Base-by-base conservation (phyloP, 2,888 invertebrate genomes). In the Noctua janthe region DNA sequence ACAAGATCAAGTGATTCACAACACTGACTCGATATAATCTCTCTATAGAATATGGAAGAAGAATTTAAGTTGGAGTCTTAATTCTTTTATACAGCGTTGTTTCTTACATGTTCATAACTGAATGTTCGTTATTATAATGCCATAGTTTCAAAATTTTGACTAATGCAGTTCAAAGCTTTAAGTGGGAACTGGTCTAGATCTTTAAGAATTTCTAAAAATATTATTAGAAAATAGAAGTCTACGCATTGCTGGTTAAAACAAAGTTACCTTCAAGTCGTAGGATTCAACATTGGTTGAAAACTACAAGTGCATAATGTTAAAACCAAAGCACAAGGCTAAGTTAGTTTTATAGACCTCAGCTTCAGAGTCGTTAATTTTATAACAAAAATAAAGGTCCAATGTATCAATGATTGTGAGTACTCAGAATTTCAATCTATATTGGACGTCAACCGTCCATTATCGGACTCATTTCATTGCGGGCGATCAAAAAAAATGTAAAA, bases 401-500 rank as follows among this genome's bases (percentile, higher is more conserved):
- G 75, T 43, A 81, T 51, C 39, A 78, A 69, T 59, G 66, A 71
- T 82, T 71, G 39, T 43, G 29, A 49, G 49, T 86, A 75, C 59
- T 83, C 59, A 79, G 72, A 85, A 79, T 64, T 84, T 74, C 71
- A 87, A 85, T 85, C 69, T 49, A 39, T 71, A 71, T 39, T 80
- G 86, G 62, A 72, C 80, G 71, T 71, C 67, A 70, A 56, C 73
- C 59, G 20, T 66, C 47, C 64, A 89, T 83, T 78, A 88, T 91
- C 85, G 83, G 80, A 81, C 78, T 88, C 90, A 89, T 91, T 92
- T 91, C 89, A 92, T 93, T 92, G 86, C 71, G 66, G 56, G 82
- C 69, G 74, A 85, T 89, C 91, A 92, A 93, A 87, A 92, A 93
- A 89, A 90, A 87, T 8, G 88, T 91, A 92, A 94, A 95, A 95